Evolutionary conservation across 2,888 invertebrate species (phyloP).

Genomic region (Crepidodera aurea): DNA sequence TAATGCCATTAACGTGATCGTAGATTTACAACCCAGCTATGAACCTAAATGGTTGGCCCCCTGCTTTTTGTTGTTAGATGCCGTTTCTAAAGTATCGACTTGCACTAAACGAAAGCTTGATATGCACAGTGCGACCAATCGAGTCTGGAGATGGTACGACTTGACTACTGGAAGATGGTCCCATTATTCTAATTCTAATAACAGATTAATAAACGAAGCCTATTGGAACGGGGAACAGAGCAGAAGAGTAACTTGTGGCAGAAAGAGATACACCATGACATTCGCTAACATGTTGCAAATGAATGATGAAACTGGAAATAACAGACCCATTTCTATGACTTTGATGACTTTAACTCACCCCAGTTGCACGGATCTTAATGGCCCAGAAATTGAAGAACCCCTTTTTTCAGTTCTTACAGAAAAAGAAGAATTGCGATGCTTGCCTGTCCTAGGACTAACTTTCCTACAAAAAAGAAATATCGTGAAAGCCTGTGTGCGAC

Average conservation of each 20-base stretch:
- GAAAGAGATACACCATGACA: slow-evolving; percentile 79
- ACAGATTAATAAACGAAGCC: slow-evolving; percentile 79
- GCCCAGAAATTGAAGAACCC: slow-evolving; percentile 48
- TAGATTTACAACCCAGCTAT: slow-evolving; percentile 40
- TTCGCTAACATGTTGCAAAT: slow-evolving; percentile 84
- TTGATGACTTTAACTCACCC: slow-evolving; percentile 59
- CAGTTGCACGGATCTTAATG: slow-evolving; percentile 50
- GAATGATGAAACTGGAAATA: slow-evolving; percentile 85
- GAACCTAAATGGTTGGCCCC: slow-evolving; percentile 82
- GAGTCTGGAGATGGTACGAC: slow-evolving; percentile 85
- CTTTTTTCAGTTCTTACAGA: slow-evolving; percentile 52
- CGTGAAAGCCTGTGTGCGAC: slow-evolving; percentile 69
- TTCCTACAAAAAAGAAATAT: slow-evolving; percentile 53
- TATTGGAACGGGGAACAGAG: slow-evolving; percentile 76
- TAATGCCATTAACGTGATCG: slow-evolving; percentile 51
- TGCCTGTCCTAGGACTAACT: slow-evolving; percentile 55
- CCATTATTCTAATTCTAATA: slow-evolving; percentile 74
- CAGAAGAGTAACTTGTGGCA: slow-evolving; percentile 74
- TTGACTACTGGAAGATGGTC: slow-evolving; percentile 83
- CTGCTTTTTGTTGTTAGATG: slow-evolving; percentile 75
- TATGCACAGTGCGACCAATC: slow-evolving; percentile 69
- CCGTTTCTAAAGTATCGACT: slow-evolving; percentile 77
- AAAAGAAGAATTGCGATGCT: slow-evolving; percentile 55
- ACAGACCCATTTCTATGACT: slow-evolving; percentile 78
- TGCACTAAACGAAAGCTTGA: slow-evolving; percentile 72